Evolutionary conservation across 2,113 vertebrate species (phyloP).

Genomic region (Orthochromis malagaraziensis): DNA sequence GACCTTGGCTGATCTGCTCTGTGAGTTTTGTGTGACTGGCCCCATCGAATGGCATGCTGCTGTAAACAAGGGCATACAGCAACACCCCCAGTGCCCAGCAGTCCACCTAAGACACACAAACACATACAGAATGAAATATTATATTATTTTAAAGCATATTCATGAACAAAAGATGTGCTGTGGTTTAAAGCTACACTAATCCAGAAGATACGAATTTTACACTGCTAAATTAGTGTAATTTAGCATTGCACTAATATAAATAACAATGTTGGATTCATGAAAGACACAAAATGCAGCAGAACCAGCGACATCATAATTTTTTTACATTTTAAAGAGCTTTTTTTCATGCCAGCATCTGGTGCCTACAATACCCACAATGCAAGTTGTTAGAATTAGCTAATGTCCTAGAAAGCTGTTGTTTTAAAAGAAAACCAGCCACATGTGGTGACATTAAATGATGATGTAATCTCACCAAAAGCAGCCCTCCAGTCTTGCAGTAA

Average conservation of each 20-base stretch:
- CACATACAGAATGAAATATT: background rate
- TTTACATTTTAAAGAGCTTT: background rate
- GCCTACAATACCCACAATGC: background rate
- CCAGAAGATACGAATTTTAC: background rate
- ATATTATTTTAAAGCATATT: background rate
- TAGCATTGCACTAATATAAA: background rate
- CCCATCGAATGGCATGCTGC: constrained; percentile 77
- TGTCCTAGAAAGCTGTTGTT: background rate
- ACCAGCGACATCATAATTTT: background rate
- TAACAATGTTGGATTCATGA: background rate
- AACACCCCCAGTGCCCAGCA: constrained; percentile 78
- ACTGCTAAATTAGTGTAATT: background rate
- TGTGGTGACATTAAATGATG: background rate
- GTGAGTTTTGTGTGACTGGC: constrained; percentile 62
- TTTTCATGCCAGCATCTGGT: background rate
- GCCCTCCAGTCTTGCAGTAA: background rate
- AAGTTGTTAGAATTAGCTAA: background rate
- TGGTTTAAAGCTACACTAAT: background rate
- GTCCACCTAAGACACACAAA: constrained; percentile 65
- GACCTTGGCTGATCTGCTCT: constrained; percentile 71
- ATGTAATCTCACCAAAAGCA: background rate
- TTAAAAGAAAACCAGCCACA: background rate
- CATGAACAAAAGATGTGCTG: background rate
- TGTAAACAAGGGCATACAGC: constrained; percentile 73
- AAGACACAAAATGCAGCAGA: background rate